Evolutionary conservation across 2,888 invertebrate species (phyloP).

Genomic region (Yponomeuta malinellus): DNA sequence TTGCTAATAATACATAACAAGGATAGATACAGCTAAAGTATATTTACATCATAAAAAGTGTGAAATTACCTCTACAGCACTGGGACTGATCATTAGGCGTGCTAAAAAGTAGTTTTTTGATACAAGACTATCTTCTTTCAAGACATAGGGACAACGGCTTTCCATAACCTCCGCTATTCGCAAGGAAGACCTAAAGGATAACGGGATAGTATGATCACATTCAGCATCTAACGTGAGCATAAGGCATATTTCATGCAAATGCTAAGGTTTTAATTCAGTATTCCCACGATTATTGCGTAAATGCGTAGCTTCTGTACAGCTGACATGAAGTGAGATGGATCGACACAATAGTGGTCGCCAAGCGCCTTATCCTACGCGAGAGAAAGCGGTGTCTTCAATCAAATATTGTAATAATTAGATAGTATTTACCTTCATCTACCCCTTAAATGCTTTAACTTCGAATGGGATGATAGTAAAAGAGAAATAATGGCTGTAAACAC

Average conservation of each 20-base stretch:
- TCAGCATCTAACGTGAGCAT: slow-evolving; percentile 31
- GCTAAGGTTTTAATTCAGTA: slow-evolving; percentile 66
- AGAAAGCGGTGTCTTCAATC: background rate
- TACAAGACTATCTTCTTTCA: slow-evolving; percentile 57
- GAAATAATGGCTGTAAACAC: slow-evolving; percentile 78
- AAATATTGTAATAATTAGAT: slow-evolving; percentile 23
- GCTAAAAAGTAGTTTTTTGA: slow-evolving; percentile 51
- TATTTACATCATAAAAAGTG: background rate
- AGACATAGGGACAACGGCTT: slow-evolving; percentile 60
- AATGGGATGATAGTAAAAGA: slow-evolving; percentile 63
- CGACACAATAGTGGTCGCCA: slow-evolving; percentile 50
- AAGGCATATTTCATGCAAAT: slow-evolving; percentile 37
- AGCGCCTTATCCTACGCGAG: slow-evolving; percentile 42
- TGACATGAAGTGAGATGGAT: slow-evolving; percentile 67
- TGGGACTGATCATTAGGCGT: slow-evolving; percentile 64
- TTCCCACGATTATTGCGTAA: slow-evolving; percentile 43
- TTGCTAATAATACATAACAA: background rate
- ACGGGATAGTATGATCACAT: slow-evolving; percentile 37
- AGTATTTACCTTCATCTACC: slow-evolving; percentile 80
- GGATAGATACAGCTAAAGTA: background rate
- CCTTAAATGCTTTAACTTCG: slow-evolving; percentile 69
- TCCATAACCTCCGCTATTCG: slow-evolving; percentile 70
- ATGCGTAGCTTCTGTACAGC: slow-evolving; percentile 74
- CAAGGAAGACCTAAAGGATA: slow-evolving; percentile 61
- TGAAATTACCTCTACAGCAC: slow-evolving; percentile 52